Conservation (phyloP, 2,888 invertebrate genomes). For the Papilio demoleus region DNA sequence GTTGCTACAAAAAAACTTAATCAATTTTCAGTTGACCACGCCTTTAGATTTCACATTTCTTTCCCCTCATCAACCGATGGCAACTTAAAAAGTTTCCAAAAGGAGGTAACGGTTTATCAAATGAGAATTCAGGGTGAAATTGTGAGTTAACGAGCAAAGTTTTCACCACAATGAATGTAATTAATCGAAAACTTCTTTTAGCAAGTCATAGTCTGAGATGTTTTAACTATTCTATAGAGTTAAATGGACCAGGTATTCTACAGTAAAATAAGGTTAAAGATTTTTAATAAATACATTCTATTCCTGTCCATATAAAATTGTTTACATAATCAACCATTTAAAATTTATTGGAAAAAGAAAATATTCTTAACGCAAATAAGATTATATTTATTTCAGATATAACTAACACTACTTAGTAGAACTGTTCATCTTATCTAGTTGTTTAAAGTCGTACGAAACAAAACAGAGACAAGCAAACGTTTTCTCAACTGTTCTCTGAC, state of each 20-base stretch:
- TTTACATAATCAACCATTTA: no score
- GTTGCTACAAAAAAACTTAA: no score
- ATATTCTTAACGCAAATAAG: no score
- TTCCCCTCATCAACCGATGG: constrained; percentile 43
- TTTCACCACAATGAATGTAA: constrained; percentile 78
- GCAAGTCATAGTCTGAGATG: constrained; percentile 51
- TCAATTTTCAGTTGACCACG: background rate
- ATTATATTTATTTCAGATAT: background rate
- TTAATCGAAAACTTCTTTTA: constrained; percentile 72
- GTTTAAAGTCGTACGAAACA: background rate
- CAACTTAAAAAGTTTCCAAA: constrained; percentile 60
- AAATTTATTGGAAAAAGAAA: no score
- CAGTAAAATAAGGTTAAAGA: background rate
- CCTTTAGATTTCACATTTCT: constrained; percentile 66
- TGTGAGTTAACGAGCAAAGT: constrained; percentile 78
- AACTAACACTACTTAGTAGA: background rate
- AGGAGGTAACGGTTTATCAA: constrained; percentile 76
- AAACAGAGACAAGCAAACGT: constrained; percentile 1
- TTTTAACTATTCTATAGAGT: background rate
- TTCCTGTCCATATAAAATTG: background rate
- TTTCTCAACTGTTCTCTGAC: constrained; percentile 2
- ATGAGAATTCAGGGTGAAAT: constrained; percentile 72
- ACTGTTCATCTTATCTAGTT: background rate
- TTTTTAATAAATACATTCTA: background rate
- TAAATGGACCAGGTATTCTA: background rate